Evolutionary conservation across 2,888 invertebrate genomes (phyloP).

Genomic region (Fragum whitleyi): DNA sequence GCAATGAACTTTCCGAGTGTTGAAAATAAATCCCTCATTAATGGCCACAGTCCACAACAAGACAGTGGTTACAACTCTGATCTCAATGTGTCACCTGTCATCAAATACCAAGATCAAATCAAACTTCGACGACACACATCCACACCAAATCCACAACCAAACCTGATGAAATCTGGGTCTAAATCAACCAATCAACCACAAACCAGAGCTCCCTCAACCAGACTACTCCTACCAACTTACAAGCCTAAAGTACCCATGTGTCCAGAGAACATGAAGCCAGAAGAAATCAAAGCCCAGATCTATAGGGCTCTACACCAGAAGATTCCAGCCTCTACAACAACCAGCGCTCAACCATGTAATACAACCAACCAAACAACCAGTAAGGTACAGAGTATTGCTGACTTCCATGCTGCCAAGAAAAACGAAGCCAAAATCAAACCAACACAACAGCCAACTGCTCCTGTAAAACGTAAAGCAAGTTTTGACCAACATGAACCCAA

Average conservation of each 20-base stretch:
- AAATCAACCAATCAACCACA: neutral
- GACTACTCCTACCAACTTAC: neutral
- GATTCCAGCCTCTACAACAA: neutral
- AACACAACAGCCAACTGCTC: neutral
- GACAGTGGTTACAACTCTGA: conserved; percentile 75
- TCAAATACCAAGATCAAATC: conserved; percentile 44
- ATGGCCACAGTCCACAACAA: conserved; percentile 37
- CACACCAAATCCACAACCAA: conserved; percentile 44
- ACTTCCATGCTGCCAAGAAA: conserved; percentile 18
- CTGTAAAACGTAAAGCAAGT: conserved; percentile 39
- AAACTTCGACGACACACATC: conserved; percentile 34
- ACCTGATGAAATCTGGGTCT: neutral
- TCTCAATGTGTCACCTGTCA: conserved; percentile 65
- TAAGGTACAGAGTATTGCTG: conserved; percentile 11
- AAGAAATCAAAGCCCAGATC: conserved; percentile 14
- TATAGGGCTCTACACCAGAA: conserved; percentile 20
- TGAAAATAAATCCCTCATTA: neutral
- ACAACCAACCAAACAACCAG: neutral
- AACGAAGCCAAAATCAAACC: neutral
- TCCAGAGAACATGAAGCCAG: conserved; percentile 28
- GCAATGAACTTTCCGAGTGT: conserved; percentile 34
- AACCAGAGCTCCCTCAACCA: neutral
- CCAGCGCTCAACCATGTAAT: neutral
- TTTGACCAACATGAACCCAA: neutral
- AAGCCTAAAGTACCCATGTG: conserved; percentile 18